These are phyloP conservation scores for Zosterops lateralis DNA, from an alignment of 2,113 vertebrate species.

Conservation along the genomic window DNA sequence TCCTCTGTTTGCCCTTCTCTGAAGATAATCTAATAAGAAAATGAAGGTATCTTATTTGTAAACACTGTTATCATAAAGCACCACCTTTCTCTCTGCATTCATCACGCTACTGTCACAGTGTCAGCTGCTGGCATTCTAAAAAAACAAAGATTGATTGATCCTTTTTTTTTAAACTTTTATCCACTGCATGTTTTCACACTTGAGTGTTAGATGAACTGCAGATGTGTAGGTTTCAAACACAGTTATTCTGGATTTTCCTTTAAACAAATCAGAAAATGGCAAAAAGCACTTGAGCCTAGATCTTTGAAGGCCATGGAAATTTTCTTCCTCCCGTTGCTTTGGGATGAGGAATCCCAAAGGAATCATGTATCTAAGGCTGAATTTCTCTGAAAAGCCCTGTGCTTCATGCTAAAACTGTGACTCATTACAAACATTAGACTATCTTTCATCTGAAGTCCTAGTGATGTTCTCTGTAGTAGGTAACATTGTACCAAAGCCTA, in stretches of 20 bases:
- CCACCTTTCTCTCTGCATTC: background rate
- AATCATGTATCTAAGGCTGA: rapidly evolving
- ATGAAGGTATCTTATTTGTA: background rate
- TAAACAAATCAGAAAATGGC: background rate
- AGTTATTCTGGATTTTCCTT: background rate
- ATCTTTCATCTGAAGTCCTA: background rate
- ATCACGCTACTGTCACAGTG: background rate
- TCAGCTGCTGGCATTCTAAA: background rate
- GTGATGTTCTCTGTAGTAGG: background rate
- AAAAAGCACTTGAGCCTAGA: background rate
- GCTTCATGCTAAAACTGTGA: background rate
- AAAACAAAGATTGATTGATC: background rate
- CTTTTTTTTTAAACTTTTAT: background rate
- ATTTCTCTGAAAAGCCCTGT: background rate
- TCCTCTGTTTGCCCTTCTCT: background rate
- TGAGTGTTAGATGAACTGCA: background rate
- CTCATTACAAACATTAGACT: background rate
- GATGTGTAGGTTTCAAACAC: background rate
- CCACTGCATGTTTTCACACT: background rate
- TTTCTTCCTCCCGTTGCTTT: background rate
- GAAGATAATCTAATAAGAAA: background rate
- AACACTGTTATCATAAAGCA: background rate
- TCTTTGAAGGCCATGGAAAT: background rate
- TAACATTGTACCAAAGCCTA: background rate
- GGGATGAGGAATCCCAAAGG: background rate